phyloP scores from a whole-genome alignment of 2,797 vertebrate genomes.

The Myotis findleyi region DNA sequence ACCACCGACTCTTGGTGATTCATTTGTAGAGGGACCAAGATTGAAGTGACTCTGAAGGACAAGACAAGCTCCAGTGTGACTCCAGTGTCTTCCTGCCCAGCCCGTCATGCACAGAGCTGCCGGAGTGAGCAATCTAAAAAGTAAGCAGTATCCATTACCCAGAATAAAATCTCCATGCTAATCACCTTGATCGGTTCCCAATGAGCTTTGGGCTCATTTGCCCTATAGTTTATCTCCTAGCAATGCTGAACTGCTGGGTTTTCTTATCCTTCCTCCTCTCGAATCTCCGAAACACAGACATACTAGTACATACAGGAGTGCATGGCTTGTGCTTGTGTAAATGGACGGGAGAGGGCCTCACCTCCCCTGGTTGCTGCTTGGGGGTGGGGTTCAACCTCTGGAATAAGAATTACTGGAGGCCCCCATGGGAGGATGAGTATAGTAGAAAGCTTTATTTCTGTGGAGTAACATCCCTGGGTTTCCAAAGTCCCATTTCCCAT shows the following conservation, averaged over 20 bases:
- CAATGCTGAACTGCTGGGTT: not conserved
- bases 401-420: not conserved
- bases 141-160: not conserved
- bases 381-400: not conserved
- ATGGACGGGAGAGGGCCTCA: not conserved
- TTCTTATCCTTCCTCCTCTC: not conserved
- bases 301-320: too few species aligned
- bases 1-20: not conserved
- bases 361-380: not conserved
- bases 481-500: not conserved
- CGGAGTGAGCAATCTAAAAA: not conserved
- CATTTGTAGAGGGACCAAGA: not conserved
- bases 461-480: not conserved
- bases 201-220: not conserved
- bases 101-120: not conserved
- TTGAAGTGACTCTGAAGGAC: not conserved
- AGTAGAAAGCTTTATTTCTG: not conserved
- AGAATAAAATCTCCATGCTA: not conserved
- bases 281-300: not conserved
- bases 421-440: not conserved
- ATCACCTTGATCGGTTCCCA: not conserved
- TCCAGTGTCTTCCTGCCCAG: not conserved
- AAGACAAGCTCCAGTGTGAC: not conserved
- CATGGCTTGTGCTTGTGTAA: not conserved
- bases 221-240: not conserved